Conservation (phyloP, 2,888 invertebrate genomes). For the Hypolimnas misippus region DNA sequence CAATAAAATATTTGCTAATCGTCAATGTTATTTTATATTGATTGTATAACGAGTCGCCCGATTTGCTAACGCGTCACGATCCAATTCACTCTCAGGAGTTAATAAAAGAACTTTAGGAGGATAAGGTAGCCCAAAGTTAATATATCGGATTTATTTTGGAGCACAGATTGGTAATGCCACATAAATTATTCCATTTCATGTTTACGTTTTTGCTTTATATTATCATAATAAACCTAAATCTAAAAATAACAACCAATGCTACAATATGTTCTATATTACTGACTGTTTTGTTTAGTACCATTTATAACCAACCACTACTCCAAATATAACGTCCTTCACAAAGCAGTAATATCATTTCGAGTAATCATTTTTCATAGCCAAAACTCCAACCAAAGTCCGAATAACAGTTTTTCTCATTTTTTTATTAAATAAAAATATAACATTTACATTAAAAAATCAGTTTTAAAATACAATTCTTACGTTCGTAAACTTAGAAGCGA, state of each 20-base stretch:
- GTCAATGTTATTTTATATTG: slow-evolving; percentile 9
- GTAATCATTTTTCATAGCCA: too few relatives aligned
- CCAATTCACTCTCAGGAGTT: slow-evolving; percentile 61
- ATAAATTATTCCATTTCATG: neutral
- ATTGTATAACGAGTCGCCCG: slow-evolving; percentile 28
- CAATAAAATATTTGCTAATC: slow-evolving; percentile 21
- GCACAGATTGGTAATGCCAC: slow-evolving; percentile 52
- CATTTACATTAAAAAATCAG: neutral
- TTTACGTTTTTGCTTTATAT: neutral
- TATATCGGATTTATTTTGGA: slow-evolving; percentile 62
- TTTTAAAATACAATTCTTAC: slow-evolving; percentile 13
- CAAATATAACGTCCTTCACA: too few relatives aligned
- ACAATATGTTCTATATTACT: too few relatives aligned
- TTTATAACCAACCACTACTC: too few relatives aligned
- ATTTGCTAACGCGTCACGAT: slow-evolving; percentile 64
- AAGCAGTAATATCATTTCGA: too few relatives aligned
- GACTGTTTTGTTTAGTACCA: too few relatives aligned
- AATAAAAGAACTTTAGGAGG: slow-evolving; percentile 66
- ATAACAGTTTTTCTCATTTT: too few relatives aligned
- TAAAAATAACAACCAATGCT: too few relatives aligned
- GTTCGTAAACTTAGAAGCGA: slow-evolving; percentile 38
- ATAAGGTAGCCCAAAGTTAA: slow-evolving; percentile 52
- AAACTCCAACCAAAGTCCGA: too few relatives aligned
- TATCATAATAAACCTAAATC: too few relatives aligned
- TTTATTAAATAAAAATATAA: neutral